Evolutionary conservation across 2,113 vertebrate genomes (phyloP).

Genomic region (Hippocampus guttulatus): DNA sequence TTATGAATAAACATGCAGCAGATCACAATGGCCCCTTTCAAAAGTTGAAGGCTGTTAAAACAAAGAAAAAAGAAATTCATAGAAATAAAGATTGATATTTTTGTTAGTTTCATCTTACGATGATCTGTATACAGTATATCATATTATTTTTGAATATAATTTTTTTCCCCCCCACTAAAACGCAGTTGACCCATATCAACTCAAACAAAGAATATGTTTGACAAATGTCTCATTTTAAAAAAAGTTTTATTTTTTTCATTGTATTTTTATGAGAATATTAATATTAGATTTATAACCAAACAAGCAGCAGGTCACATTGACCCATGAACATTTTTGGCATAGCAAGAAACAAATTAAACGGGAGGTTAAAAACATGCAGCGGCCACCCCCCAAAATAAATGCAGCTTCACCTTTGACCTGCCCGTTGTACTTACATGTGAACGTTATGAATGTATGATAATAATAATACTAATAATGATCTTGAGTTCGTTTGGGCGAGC

Average conservation of each 20-base stretch:
- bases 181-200: not conserved
- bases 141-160: no score
- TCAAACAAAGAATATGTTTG: no score
- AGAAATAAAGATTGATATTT: no score
- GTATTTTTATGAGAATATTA: not conserved
- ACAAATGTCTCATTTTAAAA: no score
- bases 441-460: not conserved
- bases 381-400: not conserved
- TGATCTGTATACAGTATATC: no score
- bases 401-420: not conserved
- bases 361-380: not conserved
- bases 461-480: not conserved
- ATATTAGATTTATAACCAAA: not conserved
- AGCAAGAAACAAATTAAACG: not conserved
- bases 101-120: no score
- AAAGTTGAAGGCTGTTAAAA: not conserved
- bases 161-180: not conserved
- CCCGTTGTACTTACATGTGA: not conserved
- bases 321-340: constrained; percentile 1
- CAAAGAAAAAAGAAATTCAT: not conserved
- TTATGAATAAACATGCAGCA: no score
- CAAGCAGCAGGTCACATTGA: not conserved
- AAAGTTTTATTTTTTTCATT: not conserved
- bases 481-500: not conserved
- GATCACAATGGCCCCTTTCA: no score